Base-by-base conservation (phyloP, 2,797 vertebrate species). In the Harpagifer antarcticus region DNA sequence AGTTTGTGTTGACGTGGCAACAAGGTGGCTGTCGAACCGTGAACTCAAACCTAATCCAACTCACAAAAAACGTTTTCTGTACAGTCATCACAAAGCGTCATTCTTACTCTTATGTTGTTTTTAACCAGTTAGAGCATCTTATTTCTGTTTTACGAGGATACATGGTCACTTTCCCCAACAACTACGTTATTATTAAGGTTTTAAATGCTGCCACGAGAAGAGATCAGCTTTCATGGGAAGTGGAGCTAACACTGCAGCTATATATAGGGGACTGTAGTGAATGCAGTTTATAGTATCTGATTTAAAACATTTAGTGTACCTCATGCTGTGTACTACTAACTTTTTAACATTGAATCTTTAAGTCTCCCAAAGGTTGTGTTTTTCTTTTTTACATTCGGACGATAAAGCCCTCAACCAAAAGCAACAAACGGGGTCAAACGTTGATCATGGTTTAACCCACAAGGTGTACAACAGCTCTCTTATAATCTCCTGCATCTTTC, bases 1-100 rank as follows among this genome's bases (percentile, higher is more conserved):
- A 84, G 80, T 81, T 65, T 27, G n/a, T 19, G 44, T n/a, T 17
- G 27, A 27, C 27, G 27, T 27, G 27, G 27, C 27, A 27, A 27
- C 27, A 1, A 4, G 12, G 13, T 11, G 27, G 54, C 15, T 23
- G 40, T 57, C 11, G 19, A 55, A 40, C 33, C 13, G 33, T 3
- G 11, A 9, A 15, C 44, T 47, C 14, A 16, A 47, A 31, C 23
- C 52, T 13, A 1, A 5, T 43, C 17, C 1, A 33, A 19, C 33
- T 10, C 1, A 15, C 3, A 44, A 17, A 3, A 16, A 9, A 15
- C 23, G 3, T 62, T 62, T 47, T 27, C 59, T n/a, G 23, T 1
- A 9, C 3, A 27, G 27, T 13, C 9, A 47, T 16, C 3, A 3
- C 15, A 31, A 31, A 61, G 27, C 2, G 6, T 27, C 50, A 37